Evolutionary conservation across 2,888 invertebrate species (phyloP).

Genomic region (Ectemnius continuus): DNA sequence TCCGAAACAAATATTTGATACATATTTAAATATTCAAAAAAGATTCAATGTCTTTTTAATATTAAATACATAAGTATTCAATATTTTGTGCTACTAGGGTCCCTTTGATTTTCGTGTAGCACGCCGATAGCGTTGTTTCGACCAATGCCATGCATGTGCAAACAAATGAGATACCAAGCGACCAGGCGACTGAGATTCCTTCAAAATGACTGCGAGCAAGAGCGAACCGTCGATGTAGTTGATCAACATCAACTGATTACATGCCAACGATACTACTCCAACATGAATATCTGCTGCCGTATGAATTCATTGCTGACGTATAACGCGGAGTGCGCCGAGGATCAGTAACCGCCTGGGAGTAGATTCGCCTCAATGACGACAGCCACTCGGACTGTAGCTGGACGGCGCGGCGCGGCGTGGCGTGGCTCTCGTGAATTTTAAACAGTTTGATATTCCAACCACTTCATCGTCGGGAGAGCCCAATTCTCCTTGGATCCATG

Average conservation of each 20-base stretch:
- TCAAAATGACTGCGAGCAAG: neutral
- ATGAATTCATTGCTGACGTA: slow-evolving; percentile 1
- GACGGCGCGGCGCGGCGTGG: too few species aligned
- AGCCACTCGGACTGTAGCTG: neutral
- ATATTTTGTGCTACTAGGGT: too few species aligned
- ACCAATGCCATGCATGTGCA: slow-evolving; percentile 24
- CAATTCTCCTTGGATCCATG: neutral
- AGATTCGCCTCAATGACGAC: neutral
- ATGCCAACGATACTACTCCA: slow-evolving; percentile 26
- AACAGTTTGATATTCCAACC: neutral
- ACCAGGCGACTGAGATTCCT: neutral
- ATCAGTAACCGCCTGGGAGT: neutral
- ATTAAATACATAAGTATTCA: too few species aligned
- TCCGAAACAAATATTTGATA: too few species aligned
- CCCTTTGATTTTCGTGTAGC: slow-evolving; percentile 56
- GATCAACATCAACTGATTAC: slow-evolving; percentile 52
- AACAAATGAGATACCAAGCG: slow-evolving; percentile 26
- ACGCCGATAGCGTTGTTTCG: slow-evolving; percentile 56
- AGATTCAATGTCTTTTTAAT: too few species aligned
- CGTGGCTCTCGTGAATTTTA: slow-evolving; percentile 1
- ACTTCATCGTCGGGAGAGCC: neutral
- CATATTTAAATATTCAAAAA: too few species aligned
- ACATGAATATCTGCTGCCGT: neutral
- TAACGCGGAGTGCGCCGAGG: neutral
- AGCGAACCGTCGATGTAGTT: slow-evolving; percentile 34